Evolutionary conservation across 2,888 invertebrate genomes (phyloP).

Genomic region (Acrocyrtus sp.): DNA sequence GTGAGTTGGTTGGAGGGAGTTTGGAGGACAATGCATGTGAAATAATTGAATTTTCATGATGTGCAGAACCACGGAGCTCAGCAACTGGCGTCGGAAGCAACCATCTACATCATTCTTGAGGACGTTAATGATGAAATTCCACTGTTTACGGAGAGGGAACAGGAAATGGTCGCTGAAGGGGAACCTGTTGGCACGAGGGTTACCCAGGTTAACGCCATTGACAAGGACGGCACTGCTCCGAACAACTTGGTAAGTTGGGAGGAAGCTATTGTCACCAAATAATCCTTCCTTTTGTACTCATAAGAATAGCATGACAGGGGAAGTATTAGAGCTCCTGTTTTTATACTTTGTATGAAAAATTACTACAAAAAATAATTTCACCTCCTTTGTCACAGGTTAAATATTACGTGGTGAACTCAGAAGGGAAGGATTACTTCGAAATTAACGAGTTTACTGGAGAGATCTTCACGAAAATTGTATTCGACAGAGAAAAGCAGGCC

Average conservation of each 20-base stretch:
- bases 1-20: not conserved
- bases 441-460: slow-evolving; percentile 96
- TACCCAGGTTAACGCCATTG: slow-evolving; percentile 95
- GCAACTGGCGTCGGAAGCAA: slow-evolving; percentile 93
- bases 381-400: slow-evolving; percentile 75
- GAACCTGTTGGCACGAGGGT: slow-evolving; percentile 95
- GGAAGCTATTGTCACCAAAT: not conserved
- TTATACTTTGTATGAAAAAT: not conserved
- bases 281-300: slow-evolving; percentile 5
- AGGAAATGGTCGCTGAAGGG: slow-evolving; percentile 94
- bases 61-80: slow-evolving; percentile 92
- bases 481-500: slow-evolving; percentile 97
- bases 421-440: slow-evolving; percentile 95
- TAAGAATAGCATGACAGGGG: not conserved
- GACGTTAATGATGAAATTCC: slow-evolving; percentile 98
- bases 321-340: not conserved
- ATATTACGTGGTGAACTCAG: slow-evolving; percentile 93
- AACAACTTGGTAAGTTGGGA: slow-evolving; percentile 88
- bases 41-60: slow-evolving; percentile 43
- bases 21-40: no score
- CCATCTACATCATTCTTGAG: slow-evolving; percentile 80
- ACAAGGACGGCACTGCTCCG: slow-evolving; percentile 94
- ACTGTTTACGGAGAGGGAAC: slow-evolving; percentile 92
- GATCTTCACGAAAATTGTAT: slow-evolving; percentile 93
- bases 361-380: not conserved